A percentile compares a stretch with the other conserved stretches of the same genome.
phyloP scores from a whole-genome alignment of 1,140 invertebrate species.

The Aradophagus sp. region DNA sequence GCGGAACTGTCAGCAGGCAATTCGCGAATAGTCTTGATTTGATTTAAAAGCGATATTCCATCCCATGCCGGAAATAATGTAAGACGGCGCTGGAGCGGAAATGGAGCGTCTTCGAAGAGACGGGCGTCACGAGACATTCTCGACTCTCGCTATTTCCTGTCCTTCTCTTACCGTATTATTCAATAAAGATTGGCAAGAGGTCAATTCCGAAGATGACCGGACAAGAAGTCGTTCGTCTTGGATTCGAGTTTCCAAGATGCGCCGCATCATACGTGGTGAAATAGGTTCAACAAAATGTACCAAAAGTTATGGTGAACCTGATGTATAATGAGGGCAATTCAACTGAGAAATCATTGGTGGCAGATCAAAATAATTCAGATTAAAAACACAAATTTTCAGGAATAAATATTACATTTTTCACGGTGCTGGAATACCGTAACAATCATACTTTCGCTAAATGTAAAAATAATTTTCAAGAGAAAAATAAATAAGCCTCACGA shows the following conservation, averaged over 20 bases:
- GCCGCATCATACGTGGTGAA: background rate
- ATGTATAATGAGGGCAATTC: too few relatives aligned
- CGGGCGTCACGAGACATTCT: constrained; percentile 55
- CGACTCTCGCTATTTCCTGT: constrained; percentile 55
- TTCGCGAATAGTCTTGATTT: constrained; percentile 75
- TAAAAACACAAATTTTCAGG: too few relatives aligned
- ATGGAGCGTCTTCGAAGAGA: constrained; percentile 70
- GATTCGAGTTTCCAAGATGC: constrained; percentile 13
- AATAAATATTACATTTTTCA: background rate
- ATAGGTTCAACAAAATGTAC: background rate
- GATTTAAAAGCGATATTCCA: constrained; percentile 75
- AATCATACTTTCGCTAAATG: too few relatives aligned
- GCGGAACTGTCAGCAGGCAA: constrained; percentile 58
- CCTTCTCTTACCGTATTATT: constrained; percentile 56
- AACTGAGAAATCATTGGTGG: too few relatives aligned
- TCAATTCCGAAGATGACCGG: constrained; percentile 54
- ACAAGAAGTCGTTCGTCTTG: constrained; percentile 44
- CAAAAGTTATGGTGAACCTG: background rate
- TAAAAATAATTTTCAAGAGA: too few relatives aligned
- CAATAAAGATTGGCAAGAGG: constrained; percentile 55
- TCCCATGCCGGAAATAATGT: constrained; percentile 73
- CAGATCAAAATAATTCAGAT: too few relatives aligned
- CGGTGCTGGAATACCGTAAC: too few relatives aligned
- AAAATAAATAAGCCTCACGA: too few relatives aligned
- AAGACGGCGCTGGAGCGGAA: constrained; percentile 71